A percentile compares a stretch with the other conserved stretches of the same genome.
Conservation (phyloP, 2,797 vertebrate genomes). For the Danio aesculapii region DNA sequence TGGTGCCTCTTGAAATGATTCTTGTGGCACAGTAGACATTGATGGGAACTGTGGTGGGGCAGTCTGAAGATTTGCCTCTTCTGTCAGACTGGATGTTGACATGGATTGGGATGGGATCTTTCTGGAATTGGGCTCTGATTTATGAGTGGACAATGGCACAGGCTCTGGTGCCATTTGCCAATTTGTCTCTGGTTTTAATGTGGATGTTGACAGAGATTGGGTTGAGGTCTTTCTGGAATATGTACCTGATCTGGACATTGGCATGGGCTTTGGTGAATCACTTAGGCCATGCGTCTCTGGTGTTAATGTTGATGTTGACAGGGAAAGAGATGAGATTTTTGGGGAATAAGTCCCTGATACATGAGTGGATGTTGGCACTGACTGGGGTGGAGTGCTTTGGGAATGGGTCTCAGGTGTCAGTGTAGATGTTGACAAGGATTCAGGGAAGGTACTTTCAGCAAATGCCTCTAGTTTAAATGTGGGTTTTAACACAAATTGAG, state of each 20-base stretch:
- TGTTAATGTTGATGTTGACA: not conserved
- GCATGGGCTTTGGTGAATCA: too few species aligned
- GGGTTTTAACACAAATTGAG: not conserved
- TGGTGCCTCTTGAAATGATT: slow-evolving; percentile 28
- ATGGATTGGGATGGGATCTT: not conserved
- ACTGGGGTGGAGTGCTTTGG: slow-evolving; percentile 2
- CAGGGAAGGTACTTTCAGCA: not conserved
- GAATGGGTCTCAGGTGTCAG: slow-evolving; percentile 22
- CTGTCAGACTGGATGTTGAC: slow-evolving; percentile 4
- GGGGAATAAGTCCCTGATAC: slow-evolving; percentile 15
- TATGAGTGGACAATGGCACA: too few species aligned
- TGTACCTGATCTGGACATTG: too few species aligned
- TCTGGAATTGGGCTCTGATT: too few species aligned
- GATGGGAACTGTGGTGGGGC: not conserved
- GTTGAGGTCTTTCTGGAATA: too few species aligned
- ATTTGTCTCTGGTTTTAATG: too few species aligned
- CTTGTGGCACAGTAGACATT: slow-evolving; percentile 22
- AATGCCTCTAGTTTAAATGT: not conserved
- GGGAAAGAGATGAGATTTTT: slow-evolving; percentile 16
- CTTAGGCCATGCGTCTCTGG: too few species aligned
- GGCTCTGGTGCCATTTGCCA: too few species aligned
- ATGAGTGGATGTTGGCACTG: slow-evolving; percentile 16
- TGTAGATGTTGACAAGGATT: slow-evolving; percentile 20
- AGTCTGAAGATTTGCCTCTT: slow-evolving; percentile 6
- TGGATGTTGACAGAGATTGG: too few species aligned